Conservation (phyloP, 2,113 vertebrate genomes). For the Menura novaehollandiae region DNA sequence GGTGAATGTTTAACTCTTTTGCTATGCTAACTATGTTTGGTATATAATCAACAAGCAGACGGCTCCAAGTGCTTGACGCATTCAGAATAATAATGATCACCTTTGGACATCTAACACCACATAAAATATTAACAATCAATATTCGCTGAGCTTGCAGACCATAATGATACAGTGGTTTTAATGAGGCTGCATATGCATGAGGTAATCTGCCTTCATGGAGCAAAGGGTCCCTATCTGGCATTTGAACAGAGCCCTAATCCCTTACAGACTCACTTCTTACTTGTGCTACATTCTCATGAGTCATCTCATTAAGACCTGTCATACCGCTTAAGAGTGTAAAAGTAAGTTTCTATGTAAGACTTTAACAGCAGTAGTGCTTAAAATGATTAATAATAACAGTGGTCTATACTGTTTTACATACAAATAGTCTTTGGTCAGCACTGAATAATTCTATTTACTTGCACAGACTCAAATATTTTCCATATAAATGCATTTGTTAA, state of each 20-base stretch:
- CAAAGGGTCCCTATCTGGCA: neutral
- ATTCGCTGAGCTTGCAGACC: neutral
- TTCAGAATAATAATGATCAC: slow-evolving; percentile 3
- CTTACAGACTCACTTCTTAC: neutral
- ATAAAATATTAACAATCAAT: slow-evolving; percentile 32
- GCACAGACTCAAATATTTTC: neutral
- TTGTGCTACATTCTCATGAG: neutral
- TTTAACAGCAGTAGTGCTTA: neutral
- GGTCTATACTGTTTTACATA: neutral
- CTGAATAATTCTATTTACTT: neutral
- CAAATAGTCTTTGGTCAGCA: neutral
- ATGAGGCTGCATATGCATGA: neutral
- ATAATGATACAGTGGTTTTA: neutral
- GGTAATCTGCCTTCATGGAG: neutral
- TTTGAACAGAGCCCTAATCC: neutral
- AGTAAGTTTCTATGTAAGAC: neutral
- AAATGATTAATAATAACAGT: neutral
- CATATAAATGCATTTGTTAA: neutral
- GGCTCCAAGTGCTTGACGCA: neutral
- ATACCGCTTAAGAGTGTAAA: neutral
- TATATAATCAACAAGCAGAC: neutral
- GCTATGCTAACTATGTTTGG: neutral
- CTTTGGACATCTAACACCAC: neutral
- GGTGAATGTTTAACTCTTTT: neutral
- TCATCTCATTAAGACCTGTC: neutral